These are phyloP conservation scores for Carcina quercana DNA, from an alignment of 2,888 invertebrate genomes.

Conservation along the genomic window DNA sequence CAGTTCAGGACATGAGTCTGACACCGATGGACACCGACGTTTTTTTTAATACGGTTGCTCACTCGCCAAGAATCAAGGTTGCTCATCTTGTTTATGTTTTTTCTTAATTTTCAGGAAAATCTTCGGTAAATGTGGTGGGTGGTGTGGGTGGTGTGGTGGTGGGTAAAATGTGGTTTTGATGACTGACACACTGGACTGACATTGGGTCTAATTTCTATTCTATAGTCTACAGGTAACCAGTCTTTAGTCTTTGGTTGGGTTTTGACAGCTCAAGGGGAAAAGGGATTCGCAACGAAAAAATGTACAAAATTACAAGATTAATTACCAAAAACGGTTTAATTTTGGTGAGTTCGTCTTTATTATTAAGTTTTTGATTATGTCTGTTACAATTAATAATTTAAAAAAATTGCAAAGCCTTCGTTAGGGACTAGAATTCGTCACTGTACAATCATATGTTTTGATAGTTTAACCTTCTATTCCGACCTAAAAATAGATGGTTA, in stretches of 20 bases:
- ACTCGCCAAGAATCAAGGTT: too few species aligned
- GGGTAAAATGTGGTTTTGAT: too few species aligned
- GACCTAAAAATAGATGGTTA: slow-evolving; percentile 9
- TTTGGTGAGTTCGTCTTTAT: slow-evolving; percentile 56
- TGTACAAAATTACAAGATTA: slow-evolving; percentile 64
- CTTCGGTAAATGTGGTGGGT: too few species aligned
- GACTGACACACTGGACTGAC: too few species aligned
- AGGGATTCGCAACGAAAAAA: slow-evolving; percentile 62
- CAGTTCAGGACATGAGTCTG: too few species aligned
- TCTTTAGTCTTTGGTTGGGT: slow-evolving; percentile 29
- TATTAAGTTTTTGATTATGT: slow-evolving; percentile 3
- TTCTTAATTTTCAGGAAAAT: too few species aligned
- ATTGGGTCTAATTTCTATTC: background rate
- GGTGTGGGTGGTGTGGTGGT: too few species aligned
- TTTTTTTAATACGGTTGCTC: too few species aligned
- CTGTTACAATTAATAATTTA: background rate
- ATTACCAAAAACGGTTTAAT: slow-evolving; percentile 54
- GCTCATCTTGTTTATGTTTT: too few species aligned
- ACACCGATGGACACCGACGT: too few species aligned
- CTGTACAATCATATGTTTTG: slow-evolving; percentile 24
- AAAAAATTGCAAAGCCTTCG: slow-evolving; percentile 1
- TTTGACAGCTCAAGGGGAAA: slow-evolving; percentile 57
- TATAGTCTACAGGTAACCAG: background rate
- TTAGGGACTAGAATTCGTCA: background rate
- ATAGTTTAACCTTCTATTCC: slow-evolving; percentile 12